Evolutionary conservation across 2,888 invertebrate species (phyloP), one percentile per base, ranked within the genome.

Genomic region (Acrobasis repandana): DNA sequence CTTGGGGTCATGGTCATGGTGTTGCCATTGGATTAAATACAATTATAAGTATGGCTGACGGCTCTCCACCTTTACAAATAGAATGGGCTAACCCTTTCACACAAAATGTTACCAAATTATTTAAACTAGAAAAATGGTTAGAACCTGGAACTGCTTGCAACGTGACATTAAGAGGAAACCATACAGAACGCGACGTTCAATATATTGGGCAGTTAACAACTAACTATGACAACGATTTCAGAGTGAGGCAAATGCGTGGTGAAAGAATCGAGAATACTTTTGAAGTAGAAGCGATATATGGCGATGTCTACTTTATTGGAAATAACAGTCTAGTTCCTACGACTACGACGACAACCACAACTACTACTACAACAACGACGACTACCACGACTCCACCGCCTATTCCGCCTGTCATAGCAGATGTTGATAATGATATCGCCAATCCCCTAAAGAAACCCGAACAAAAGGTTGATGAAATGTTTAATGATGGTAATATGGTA

Each of bases 131-230:
- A 76, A 93, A 95, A 64, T 93, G 93, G 74, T 85, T 97, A 61
- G 94, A 95, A 78, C 95, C 96, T 4, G 97, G 96, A 34, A 97
- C 97, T 0, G 96, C 95, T 2, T 95, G 96, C 58, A 97, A 97
- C 80, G 96, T 97, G 0, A 96, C 96, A 0, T 92, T 97, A 16
- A 92, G 92, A 58, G 97, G 96, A 2, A 95, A 95, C 75, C 93
- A 94, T 72, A 95, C 96, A 0, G 95, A 95, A 64, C 92, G 94
- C 60, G 96, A 97, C 70, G 93, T 95, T 0, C 96, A 95, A 36
- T 97, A 96, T 77, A 93, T 93, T 33, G 96, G 95, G 6, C 95
- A 93, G 63, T 86, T 97, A 49, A 93, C 95, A 57, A 95, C 96
- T 1, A 90, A 93, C 63, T 96, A 95, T 64, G 95, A 95, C 65